Evolutionary conservation across 2,888 invertebrate species (phyloP).

Genomic region (Brachypalpus laphriformis): DNA sequence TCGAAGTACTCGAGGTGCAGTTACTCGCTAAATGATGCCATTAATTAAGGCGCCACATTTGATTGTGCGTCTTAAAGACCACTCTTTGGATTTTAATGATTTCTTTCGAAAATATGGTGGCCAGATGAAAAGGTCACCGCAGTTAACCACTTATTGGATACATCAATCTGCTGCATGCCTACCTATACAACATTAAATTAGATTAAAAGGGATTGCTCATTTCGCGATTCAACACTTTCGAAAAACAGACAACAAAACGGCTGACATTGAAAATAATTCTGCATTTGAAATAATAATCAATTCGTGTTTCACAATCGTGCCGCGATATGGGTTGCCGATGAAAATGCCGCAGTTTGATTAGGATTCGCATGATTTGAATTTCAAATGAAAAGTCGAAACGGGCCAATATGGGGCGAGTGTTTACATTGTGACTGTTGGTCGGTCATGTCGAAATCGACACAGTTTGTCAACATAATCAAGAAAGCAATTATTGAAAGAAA

Average conservation of each 20-base stretch:
- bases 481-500: not conserved
- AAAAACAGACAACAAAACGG: not conserved
- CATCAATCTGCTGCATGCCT: not conserved
- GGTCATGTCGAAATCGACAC: not conserved
- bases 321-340: not conserved
- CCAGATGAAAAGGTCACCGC: not conserved
- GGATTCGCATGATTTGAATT: slow-evolving; percentile 9
- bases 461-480: not conserved
- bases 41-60: not conserved
- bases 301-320: slow-evolving; percentile 9
- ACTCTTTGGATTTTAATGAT: slow-evolving; percentile 1
- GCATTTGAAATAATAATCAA: not conserved
- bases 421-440: not conserved
- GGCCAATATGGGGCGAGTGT: not conserved
- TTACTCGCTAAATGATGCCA: not conserved
- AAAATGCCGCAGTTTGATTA: not conserved
- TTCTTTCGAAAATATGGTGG: not conserved
- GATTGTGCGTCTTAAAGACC: not conserved
- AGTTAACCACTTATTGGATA: not conserved
- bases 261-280: not conserved
- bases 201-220: not conserved
- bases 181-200: not conserved
- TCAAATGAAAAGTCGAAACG: not conserved
- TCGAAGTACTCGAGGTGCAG: not conserved
- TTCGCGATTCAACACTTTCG: not conserved